Evolutionary conservation across 2,888 invertebrate species (phyloP), one percentile per base, ranked within the genome.

Genomic region (Polyommatus iphigenia): DNA sequence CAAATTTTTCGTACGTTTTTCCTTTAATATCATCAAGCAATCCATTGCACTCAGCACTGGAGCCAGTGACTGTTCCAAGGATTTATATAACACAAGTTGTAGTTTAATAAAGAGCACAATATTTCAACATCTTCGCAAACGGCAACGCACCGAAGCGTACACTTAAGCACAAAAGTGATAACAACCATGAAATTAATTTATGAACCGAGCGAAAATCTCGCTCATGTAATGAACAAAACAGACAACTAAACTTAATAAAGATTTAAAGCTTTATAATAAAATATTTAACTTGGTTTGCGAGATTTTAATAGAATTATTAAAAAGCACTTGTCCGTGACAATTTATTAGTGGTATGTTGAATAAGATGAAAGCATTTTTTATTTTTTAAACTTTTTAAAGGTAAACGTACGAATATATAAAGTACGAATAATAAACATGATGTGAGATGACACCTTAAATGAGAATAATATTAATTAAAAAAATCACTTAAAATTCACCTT

Each of bases 61-160:
- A 32, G 73, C 4, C 18, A 46, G 41, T 76, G n/a, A n/a, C 24
- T 29, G 57, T 57, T 7, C 0, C 15, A 67, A 32, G 67, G 15
- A 29, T 67, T 57, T 57, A 76, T 57, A 20, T 8, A 46, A 76
- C 57, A 76, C 15, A 76, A 54, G 76, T 18, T 32, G 29, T 76
- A 57, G 50, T 73, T 41, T 73, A 73, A 73, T 73, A 73, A 73
- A 20, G 73, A 46, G 3, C 29, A 54, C 50, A 75, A 75, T 75
- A 75, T 75, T 50, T 75, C 75, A 75, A 75, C 75, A 50, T 75
- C 75, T 54, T 46, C 54, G 50, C 46, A 54, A 46, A 29, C 24
- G 73, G 46, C 41, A 15, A 75, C 29, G 15, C 75, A 75, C 50
- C 54, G 24, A 54, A 54, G 46, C 54, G 75, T 54, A 75, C 75